Evolutionary conservation across 2,113 vertebrate genomes (phyloP).

Genomic region (Chamaea fasciata): DNA sequence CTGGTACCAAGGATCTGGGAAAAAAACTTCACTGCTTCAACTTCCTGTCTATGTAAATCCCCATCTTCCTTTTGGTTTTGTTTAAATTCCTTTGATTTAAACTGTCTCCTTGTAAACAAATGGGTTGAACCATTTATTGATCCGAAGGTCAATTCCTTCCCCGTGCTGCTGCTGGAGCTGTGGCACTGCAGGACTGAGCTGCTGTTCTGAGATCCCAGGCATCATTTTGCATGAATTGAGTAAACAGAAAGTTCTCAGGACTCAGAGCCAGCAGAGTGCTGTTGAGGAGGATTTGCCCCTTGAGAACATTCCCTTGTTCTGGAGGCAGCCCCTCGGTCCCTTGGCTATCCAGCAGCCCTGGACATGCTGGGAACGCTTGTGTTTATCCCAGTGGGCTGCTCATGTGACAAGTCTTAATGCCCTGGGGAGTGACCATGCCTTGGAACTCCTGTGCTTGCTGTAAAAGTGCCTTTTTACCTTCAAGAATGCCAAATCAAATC

Average conservation of each 20-base stretch:
- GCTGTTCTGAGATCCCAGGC: background rate
- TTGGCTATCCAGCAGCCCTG: background rate
- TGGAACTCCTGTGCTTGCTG: background rate
- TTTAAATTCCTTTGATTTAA: background rate
- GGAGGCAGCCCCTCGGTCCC: background rate
- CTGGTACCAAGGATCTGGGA: background rate
- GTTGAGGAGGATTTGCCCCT: background rate
- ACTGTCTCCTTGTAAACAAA: background rate
- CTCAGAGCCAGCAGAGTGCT: background rate
- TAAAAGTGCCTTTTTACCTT: background rate
- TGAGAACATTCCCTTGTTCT: background rate
- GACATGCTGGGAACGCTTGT: background rate
- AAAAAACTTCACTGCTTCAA: background rate
- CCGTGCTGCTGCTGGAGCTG: background rate
- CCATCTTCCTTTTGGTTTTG: background rate
- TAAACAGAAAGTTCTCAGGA: background rate
- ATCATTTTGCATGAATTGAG: background rate
- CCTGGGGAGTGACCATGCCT: background rate
- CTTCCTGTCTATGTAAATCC: background rate
- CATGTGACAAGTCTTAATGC: background rate
- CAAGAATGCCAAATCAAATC: background rate
- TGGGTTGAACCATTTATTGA: background rate
- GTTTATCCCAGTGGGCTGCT: background rate
- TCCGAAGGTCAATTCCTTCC: background rate
- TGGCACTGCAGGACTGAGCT: background rate